Base-by-base conservation (phyloP, 2,113 vertebrate genomes). In the Vicugna pacos region DNA sequence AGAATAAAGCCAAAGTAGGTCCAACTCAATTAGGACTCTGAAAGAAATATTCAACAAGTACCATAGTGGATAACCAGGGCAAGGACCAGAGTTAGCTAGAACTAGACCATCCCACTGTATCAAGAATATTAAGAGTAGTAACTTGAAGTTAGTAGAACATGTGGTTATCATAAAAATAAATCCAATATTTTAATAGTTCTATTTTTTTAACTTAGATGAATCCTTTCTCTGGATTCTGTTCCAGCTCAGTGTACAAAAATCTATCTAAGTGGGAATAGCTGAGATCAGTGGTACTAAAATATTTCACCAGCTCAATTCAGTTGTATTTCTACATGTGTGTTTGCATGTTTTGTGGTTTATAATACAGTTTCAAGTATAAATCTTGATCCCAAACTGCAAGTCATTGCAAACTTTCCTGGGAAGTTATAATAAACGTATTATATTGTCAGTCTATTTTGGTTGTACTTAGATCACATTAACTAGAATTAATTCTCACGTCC, bases 91-190 rank as follows among this genome's bases (percentile, higher is more conserved):
- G 5, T 67, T 84, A 50, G 46, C 83, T 84, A 73, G 38, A 86
- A 65, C 5, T 42, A 90, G 46, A 38, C 1, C 20, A 72, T 3
- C 3, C 5, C 32, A 58, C 5, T 60, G 1, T 56, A 56, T 42
- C 3, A 93, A 35, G n/a, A 97, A 81, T 93, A 70, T 10, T 84
- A 79, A 95, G n/a, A 79, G 70, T 60, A 76, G 20, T 86, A 58
- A 95, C 32, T 38, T 83, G 42, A 94, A 76, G 19, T 73, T 54
- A 56, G 14, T 52, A 77, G 20, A 70, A 76, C 15, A 28, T 60
- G 11, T 50, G 19, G 30, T 65, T 38, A 80, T 50, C 26, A 60
- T 20, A 9, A 46, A 86, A 62, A 52, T n/a, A 42, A 72, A 32
- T 17, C 60, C 28, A 67, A 48, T 35, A 91, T 32, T 85, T 82